Evolutionary conservation across 2,797 vertebrate species (phyloP), one percentile per base, ranked within the genome.

Genomic region (Botia almorhae): DNA sequence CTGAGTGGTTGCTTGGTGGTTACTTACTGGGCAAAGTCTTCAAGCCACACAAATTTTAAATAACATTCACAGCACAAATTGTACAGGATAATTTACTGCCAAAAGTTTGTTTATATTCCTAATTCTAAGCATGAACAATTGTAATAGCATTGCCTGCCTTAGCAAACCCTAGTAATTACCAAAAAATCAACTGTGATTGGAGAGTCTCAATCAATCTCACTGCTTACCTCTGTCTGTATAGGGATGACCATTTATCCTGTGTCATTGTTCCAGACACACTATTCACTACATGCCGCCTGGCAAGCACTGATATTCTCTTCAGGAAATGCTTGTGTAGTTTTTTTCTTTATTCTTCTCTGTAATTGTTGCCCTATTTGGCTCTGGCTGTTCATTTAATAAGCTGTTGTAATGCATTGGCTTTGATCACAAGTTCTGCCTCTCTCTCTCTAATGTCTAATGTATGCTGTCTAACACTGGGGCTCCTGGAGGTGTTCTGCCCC

Each of bases 361-460:
- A 76, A 76, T 68, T 68, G 17, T 46, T 76, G 63, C 36, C 39
- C 36, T 58, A 8, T 29, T 58, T 48, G 12, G 46, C 65, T 67
- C 46, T 16, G 29, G 2, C 60, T 67, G 50, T 39, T 76, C 51
- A 77, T 69, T 58, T 60, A 77, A 77, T 77, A 69, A 77, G 16
- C 50, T 2, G 29, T 33, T 69, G 65, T 69, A 69, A 69, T 4
- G 16, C 51, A 0, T 16, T 14, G 65, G 8, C 33, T 67, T 58
- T 77, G 21, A 77, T 69, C 51, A 14, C 13, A 48, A 19, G 21
- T 60, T 53, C 36, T 60, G 65, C 60, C 65, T 58, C 60, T 33
- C 19, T 69, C 65, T 58, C 60, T 33, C 8, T 58, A 11, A 58
- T 26, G 6, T 78, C 39, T 70, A 61, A 78, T 60, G 39, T 69